These are phyloP conservation scores for Griposia aprilina DNA, from an alignment of 2,888 invertebrate genomes.

Conservation along the genomic window DNA sequence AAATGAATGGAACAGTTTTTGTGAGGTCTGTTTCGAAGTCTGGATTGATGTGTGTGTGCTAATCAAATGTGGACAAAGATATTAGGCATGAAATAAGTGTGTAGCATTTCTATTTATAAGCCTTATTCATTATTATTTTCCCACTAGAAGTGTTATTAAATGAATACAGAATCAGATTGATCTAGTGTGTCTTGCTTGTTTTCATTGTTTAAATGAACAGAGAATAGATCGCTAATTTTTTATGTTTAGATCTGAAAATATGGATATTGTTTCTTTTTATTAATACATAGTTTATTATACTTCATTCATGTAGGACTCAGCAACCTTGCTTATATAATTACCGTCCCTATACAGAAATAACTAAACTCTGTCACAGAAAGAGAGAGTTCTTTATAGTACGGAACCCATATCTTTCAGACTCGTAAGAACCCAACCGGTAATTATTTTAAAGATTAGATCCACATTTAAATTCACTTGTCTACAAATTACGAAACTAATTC, in stretches of 20 bases:
- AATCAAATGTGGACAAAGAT: conserved; percentile 22
- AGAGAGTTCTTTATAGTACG: neutral
- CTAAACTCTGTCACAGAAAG: neutral
- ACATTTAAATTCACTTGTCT: conserved; percentile 35
- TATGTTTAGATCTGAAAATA: neutral
- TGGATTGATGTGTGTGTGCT: conserved; percentile 14
- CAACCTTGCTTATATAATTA: too few species aligned
- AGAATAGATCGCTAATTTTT: too few species aligned
- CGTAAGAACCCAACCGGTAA: neutral
- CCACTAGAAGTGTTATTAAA: neutral
- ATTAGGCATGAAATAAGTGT: neutral
- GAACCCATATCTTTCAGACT: neutral
- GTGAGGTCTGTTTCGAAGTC: neutral
- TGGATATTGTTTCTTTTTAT: neutral
- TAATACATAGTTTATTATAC: too few species aligned
- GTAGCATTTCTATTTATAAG: neutral
- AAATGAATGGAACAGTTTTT: conserved; percentile 39
- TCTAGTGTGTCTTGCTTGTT: too few species aligned
- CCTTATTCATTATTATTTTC: neutral
- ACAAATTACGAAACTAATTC: conserved; percentile 43
- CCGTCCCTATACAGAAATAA: too few species aligned
- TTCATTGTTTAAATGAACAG: too few species aligned
- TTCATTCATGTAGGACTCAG: too few species aligned
- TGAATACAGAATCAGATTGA: neutral
- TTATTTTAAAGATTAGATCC: neutral